Base-by-base conservation (phyloP, 2,113 vertebrate species). In the Carassius gibelio region DNA sequence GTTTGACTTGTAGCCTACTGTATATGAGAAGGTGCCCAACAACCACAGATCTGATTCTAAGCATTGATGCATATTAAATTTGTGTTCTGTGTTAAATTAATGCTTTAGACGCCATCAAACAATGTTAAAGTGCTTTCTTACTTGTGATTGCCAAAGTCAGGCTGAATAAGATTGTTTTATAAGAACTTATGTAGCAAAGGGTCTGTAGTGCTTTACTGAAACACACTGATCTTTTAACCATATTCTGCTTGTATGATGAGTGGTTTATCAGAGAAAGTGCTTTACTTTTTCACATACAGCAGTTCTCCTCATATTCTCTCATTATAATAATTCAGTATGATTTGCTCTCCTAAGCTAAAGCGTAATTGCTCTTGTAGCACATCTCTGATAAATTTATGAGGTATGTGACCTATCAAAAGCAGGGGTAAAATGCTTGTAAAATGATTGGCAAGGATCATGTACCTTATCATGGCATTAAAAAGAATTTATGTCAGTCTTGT, bases 391-490 rank as follows among this genome's bases (percentile, higher is more conserved):
- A 74, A 85, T 91, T 79, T 89, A 62, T 36, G 50, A 87, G 59
- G 36, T 86, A 91, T 86, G 81, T 90, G 88, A 92, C 89, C 89
- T 92, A 90, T 75, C 85, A 81, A 80, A 83, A 62, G 66, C 50
- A 80, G 30, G 78, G 79, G 61, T n/a, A 26, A 85, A 75, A 78
- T 80, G 55, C 85, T 88, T 68, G 83, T 66, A 88, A 88, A 84
- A 48, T 61, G 75, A 87, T 48, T 81, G 45, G 86, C 38, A 71
- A 85, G 81, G 64, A 81, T 80, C 84, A 71, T 82, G 66, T 85
- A 86, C 84, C 88, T 23, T 57, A 69, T 75, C 80, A 81, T 83
- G 82, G 30, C 64, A 71, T 81, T 77, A 87, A 87, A 80, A 86
- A 38, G 17, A 45, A 79, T 86, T 82, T 61, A 74, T 84, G 61